Evolutionary conservation across 2,797 vertebrate species (phyloP).

Genomic region (Percopsis omiscomaycus): DNA sequence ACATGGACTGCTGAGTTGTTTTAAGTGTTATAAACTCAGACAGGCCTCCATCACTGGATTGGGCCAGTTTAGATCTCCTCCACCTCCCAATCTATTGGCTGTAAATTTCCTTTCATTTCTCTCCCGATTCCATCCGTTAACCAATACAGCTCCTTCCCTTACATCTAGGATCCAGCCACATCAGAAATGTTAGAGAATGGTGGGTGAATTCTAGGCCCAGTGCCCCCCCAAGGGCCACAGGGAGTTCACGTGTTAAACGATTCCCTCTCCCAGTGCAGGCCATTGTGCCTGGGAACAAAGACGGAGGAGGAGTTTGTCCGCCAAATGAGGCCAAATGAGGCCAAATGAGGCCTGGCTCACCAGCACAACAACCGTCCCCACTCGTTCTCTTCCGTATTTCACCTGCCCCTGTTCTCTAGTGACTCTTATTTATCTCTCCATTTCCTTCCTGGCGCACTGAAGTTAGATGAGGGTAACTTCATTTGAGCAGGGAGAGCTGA

Average conservation of each 20-base stretch:
- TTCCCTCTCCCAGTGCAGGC: constrained; percentile 33
- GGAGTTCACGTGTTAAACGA: constrained; percentile 50
- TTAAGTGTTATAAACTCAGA: not conserved
- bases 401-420: constrained; percentile 17
- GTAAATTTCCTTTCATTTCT: not conserved
- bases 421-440: constrained; percentile 27
- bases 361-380: constrained; percentile 23
- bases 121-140: not conserved
- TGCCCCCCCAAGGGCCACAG: not conserved
- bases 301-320: constrained; percentile 38
- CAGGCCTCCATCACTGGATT: not conserved
- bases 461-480: constrained; percentile 10
- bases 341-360: constrained; percentile 28
- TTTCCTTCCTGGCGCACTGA: constrained; percentile 17
- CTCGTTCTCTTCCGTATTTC: not conserved
- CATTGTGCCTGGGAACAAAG: constrained; percentile 54
- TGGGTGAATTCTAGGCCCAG: not conserved
- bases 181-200: too few species aligned
- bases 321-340: constrained; percentile 18
- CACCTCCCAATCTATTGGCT: not conserved
- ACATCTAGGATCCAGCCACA: not conserved
- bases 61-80: not conserved
- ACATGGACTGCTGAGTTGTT: not conserved
- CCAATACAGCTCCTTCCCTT: too few species aligned
- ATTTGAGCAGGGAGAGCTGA: constrained; percentile 36